Evolutionary conservation across 2,113 vertebrate species (phyloP).

Genomic region (Arothron firmamentum): DNA sequence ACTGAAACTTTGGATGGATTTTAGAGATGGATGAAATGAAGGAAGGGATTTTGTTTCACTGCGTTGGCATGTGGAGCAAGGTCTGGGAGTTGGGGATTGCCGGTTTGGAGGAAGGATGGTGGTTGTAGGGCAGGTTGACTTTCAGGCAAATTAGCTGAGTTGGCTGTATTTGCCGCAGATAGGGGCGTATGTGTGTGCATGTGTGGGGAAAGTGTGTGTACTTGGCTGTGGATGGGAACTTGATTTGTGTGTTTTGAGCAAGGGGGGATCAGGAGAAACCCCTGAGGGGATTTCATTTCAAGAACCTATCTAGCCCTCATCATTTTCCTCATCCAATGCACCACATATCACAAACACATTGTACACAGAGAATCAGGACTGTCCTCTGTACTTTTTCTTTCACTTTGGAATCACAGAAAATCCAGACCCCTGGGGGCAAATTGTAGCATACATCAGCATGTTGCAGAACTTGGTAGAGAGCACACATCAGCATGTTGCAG

Average conservation of each 20-base stretch:
- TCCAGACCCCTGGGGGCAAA: conserved; percentile 43
- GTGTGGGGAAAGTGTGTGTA: conserved; percentile 34
- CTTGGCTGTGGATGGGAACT: conserved; percentile 28
- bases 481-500: conserved; percentile 65
- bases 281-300: conserved; percentile 60
- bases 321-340: conserved; percentile 52
- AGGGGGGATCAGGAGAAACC: conserved; percentile 50
- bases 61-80: conserved; percentile 28
- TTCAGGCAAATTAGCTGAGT: conserved; percentile 68
- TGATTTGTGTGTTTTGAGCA: conserved; percentile 39
- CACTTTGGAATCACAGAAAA: conserved; percentile 53
- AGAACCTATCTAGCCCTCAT: conserved; percentile 63
- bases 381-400: conserved; percentile 54
- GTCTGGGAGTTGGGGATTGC: conserved; percentile 47
- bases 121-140: conserved; percentile 64
- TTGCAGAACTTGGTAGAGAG: conserved; percentile 65
- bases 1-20: neutral
- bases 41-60: conserved; percentile 43
- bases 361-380: conserved; percentile 37
- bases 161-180: conserved; percentile 41
- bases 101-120: conserved; percentile 47
- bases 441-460: conserved; percentile 68
- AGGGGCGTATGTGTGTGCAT: conserved; percentile 37
- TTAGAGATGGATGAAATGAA: conserved; percentile 18
- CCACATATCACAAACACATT: conserved; percentile 49